Conservation (phyloP, 2,113 vertebrate species). For the Cygnus buccinator region DNA sequence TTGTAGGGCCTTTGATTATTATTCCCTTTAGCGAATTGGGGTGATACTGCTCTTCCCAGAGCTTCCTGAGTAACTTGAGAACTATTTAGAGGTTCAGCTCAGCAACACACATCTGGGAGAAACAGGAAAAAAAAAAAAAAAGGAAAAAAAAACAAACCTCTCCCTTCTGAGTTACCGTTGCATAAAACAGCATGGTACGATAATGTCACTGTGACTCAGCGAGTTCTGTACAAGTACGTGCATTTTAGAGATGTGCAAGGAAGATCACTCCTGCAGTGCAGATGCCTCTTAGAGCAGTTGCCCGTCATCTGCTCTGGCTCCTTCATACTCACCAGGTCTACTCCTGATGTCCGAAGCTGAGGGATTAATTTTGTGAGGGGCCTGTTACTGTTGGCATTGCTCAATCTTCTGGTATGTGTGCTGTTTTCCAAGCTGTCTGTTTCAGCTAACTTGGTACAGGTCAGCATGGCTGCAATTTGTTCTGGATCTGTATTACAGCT, state of each 20-base stretch:
- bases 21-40: background rate
- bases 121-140: background rate
- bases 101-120: background rate
- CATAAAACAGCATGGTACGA: background rate
- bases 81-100: constrained; percentile 9
- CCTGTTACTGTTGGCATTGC: background rate
- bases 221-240: background rate
- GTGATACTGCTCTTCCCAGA: background rate
- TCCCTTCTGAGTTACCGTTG: background rate
- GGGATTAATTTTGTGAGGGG: background rate
- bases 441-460: background rate
- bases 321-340: background rate
- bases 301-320: background rate
- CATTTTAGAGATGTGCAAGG: background rate
- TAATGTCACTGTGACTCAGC: background rate
- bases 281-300: background rate
- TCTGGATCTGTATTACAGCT: background rate
- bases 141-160: background rate
- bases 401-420: rapidly evolving
- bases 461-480: background rate
- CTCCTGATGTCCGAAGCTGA: background rate
- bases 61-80: constrained; percentile 44
- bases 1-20: background rate
- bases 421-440: background rate
- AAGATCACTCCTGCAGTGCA: background rate